phyloP scores from a whole-genome alignment of 1,140 invertebrate genomes.

The Meloidogyne chitwoodi region DNA sequence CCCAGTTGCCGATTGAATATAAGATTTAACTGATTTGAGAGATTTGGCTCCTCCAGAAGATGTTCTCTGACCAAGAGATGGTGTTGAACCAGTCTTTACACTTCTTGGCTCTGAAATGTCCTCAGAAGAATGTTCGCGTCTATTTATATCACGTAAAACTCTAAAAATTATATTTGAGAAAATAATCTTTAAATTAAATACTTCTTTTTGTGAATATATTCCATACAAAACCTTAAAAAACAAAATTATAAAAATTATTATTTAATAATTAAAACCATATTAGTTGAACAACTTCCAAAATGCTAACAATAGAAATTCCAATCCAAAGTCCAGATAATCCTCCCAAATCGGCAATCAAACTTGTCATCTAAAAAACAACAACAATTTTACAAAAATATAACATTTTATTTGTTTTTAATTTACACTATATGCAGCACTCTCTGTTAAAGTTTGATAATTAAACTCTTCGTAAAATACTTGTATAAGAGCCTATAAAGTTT shows the following conservation, averaged over 20 bases:
- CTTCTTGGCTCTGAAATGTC: not conserved
- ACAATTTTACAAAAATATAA: no score
- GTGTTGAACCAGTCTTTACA: not conserved
- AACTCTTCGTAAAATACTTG: slow-evolving; percentile 59
- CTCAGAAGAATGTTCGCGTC: not conserved
- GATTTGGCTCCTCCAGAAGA: slow-evolving; percentile 7
- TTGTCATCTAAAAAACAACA: slow-evolving; percentile 18
- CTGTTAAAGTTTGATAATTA: slow-evolving; percentile 57
- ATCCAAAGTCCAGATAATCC: slow-evolving; percentile 59
- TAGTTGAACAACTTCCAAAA: slow-evolving; percentile 52
- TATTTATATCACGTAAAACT: not conserved
- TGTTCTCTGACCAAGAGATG: not conserved
- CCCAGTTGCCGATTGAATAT: not conserved
- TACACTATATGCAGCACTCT: slow-evolving; percentile 54
- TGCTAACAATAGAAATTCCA: slow-evolving; percentile 55
- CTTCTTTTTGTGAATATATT: slow-evolving; percentile 20
- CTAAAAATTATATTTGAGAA: not conserved
- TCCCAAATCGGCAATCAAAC: slow-evolving; percentile 55
- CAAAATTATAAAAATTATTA: no score
- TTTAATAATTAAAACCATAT: slow-evolving; percentile 1
- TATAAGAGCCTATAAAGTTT: not conserved
- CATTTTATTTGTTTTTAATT: no score
- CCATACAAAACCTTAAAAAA: slow-evolving; percentile 14
- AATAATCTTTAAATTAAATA: not conserved
- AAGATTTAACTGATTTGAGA: not conserved